Percentiles rank a stretch among this genome's conserved stretches.
phyloP scores from a whole-genome alignment of 2,797 vertebrate genomes.

The Numenius phaeopus region DNA sequence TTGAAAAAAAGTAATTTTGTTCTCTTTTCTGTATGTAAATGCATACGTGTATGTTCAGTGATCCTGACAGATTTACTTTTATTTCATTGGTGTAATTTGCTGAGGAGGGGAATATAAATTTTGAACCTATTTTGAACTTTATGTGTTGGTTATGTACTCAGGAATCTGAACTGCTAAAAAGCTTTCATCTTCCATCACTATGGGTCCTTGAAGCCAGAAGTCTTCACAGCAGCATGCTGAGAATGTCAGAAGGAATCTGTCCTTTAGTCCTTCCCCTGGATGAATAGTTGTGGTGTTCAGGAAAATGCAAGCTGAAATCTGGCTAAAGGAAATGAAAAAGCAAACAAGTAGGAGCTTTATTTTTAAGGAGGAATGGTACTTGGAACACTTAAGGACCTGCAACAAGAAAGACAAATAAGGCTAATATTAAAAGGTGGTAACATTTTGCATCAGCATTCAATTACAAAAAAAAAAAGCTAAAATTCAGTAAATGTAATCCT shows the following conservation, averaged over 20 bases:
- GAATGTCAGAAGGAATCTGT: conserved; percentile 45
- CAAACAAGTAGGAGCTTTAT: neutral
- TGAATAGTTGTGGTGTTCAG: conserved; percentile 12
- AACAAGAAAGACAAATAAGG: neutral
- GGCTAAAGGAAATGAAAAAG: conserved; percentile 17
- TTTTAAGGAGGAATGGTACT: neutral
- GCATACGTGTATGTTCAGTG: neutral
- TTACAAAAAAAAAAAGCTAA: neutral
- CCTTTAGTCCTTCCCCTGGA: conserved; percentile 13
- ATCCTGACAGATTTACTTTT: neutral
- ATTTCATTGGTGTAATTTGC: neutral
- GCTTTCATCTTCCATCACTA: conserved; percentile 19
- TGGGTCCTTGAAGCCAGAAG: conserved; percentile 19
- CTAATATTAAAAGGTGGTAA: neutral
- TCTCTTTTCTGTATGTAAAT: neutral
- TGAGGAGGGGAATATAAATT: neutral
- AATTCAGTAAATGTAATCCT: neutral
- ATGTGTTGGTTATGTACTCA: neutral
- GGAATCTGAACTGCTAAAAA: conserved; percentile 25
- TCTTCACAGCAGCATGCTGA: conserved; percentile 8
- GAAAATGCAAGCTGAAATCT: conserved; percentile 23
- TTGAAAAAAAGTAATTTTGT: neutral
- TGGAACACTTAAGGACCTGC: neutral
- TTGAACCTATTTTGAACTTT: conserved; percentile 34
- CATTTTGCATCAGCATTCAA: neutral